A percentile compares a stretch with the other conserved stretches of the same genome.
Conservation (phyloP, 1,140 invertebrate species). For the Notospermus geniculatus region DNA sequence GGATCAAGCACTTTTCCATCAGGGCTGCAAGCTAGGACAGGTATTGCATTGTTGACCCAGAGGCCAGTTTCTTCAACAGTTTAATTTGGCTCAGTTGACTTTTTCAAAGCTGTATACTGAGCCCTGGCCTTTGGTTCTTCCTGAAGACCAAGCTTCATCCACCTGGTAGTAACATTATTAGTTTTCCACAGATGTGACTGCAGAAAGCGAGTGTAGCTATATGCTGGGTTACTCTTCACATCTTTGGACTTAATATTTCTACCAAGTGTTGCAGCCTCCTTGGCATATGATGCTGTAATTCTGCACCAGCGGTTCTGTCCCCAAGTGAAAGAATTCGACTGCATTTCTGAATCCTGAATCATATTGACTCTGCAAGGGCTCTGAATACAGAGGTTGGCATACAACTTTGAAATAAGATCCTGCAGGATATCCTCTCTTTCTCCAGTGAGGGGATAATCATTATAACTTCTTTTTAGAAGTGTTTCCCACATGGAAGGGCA, state of each 20-base stretch:
- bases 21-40: constrained; percentile 5
- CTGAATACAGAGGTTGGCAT: background rate
- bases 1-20: background rate
- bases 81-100: background rate
- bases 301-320: background rate
- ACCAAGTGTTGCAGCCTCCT: background rate
- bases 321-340: background rate
- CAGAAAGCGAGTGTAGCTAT: background rate
- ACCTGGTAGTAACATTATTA: background rate
- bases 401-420: background rate
- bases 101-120: background rate
- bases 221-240: background rate
- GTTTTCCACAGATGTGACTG: background rate
- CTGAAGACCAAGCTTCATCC: background rate
- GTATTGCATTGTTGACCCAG: background rate
- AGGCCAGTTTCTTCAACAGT: constrained; percentile 10
- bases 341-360: background rate
- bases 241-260: background rate
- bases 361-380: background rate
- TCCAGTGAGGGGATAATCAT: background rate
- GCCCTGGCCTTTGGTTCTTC: background rate
- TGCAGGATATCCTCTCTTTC: background rate
- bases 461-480: background rate
- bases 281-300: background rate
- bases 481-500: background rate